Base-by-base conservation (phyloP, 1,140 invertebrate genomes). In the Calephelis nemesis region DNA sequence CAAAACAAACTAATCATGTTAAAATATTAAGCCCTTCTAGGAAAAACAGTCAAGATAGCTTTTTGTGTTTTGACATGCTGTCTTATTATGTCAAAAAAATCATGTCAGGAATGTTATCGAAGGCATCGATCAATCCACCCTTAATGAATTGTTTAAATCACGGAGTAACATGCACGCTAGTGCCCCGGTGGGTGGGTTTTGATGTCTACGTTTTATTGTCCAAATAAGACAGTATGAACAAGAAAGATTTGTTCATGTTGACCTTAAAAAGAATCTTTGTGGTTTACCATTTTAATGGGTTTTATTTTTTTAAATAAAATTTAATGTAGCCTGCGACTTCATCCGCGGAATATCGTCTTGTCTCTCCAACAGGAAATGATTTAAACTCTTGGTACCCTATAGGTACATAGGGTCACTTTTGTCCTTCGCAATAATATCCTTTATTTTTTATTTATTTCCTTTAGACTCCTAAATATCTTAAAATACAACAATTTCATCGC, bases 91-190 rank as follows among this genome's bases (percentile, higher is more conserved):
- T 60, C 54, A 60, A 60, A 60, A 40, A 40, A 7, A 60, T 60
- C 11, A n/a, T 60, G 54, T 60, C 7, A 11, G 39, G 39, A 60
- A 40, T 60, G 54, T 60, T 60, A 60, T 88, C 81, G 69, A 68
- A 48, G 7, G 65, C 81, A 88, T 88, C 84, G 79, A 85, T 88
- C 86, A 88, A 78, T 74, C 67, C 45, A 65, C 52, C 74, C 77
- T 75, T 88, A 85, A 88, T 85, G 79, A 87, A 83, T 83, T 71
- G 77, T 81, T 73, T 77, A 79, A 78, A 71, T 71, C 67, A 67
- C 71, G 73, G 78, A 72, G 76, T 79, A 75, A 77, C 70, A 71
- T 74, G 73, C 58, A 54, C 67, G 82, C 78, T 83, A 82, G 70
- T 82, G 79, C 77, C 78, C 70, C 66, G 62, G 66, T 72, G 68